Evolutionary conservation across 2,888 invertebrate genomes (phyloP).

Genomic region (Drosophila antonietae): DNA sequence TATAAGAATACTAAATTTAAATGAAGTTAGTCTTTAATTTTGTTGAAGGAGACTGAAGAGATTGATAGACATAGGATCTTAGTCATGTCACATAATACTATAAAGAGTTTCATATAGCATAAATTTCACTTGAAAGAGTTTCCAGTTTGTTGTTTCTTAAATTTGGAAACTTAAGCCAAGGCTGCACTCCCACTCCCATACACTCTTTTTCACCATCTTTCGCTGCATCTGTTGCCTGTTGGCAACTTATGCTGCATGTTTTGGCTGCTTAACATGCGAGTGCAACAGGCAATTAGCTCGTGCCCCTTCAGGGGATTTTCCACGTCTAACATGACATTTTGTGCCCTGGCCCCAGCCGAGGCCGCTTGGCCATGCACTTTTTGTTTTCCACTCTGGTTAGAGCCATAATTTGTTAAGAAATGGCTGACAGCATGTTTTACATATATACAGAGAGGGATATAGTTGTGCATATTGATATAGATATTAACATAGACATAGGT

Average conservation of each 20-base stretch:
- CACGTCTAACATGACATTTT: slow-evolving; percentile 13
- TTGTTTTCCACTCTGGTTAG: neutral
- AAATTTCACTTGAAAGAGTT: neutral
- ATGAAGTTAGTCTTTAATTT: no score
- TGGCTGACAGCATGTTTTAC: neutral
- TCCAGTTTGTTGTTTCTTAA: neutral
- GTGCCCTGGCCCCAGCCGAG: neutral
- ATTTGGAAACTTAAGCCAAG: neutral
- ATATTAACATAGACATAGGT: neutral
- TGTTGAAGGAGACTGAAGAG: no score
- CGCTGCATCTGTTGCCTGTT: neutral
- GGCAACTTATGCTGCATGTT: slow-evolving; percentile 19
- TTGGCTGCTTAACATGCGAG: slow-evolving; percentile 23
- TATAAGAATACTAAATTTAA: no score
- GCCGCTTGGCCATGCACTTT: slow-evolving; percentile 2
- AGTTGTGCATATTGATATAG: neutral
- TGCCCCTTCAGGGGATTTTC: neutral
- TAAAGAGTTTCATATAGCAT: neutral
- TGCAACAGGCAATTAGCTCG: slow-evolving; percentile 21
- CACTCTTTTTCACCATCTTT: no score
- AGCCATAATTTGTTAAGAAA: slow-evolving; percentile 1
- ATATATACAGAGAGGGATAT: neutral
- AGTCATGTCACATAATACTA: no score
- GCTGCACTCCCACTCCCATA: neutral
- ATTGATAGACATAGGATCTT: no score